Percentiles rank a stretch among this genome's conserved stretches.
phyloP scores from a whole-genome alignment of 2,797 vertebrate genomes.

The Otolemur crassicaudatus region DNA sequence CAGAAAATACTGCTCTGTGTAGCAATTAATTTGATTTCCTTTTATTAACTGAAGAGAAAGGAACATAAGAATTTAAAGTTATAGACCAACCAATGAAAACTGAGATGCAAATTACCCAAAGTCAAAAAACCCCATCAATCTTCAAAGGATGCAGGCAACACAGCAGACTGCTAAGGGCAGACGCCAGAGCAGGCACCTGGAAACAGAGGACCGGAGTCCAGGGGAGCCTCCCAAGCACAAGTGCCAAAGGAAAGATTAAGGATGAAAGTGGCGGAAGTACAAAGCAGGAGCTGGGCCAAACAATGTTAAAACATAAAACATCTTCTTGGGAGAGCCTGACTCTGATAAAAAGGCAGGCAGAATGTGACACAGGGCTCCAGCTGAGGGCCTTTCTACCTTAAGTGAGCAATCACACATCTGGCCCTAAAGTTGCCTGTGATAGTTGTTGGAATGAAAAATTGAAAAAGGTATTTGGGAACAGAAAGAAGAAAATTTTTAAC shows the following conservation, averaged over 20 bases:
- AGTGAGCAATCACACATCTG: background rate
- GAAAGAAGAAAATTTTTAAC: background rate
- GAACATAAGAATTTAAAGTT: conserved; percentile 56
- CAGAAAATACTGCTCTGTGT: background rate
- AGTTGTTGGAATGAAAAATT: background rate
- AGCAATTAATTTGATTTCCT: conserved; percentile 25
- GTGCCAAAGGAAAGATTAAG: background rate
- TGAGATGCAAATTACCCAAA: conserved; percentile 53
- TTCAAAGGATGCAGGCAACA: background rate
- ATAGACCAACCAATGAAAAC: conserved; percentile 38
- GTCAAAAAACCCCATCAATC: background rate
- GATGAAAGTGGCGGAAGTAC: background rate
- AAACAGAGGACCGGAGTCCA: background rate
- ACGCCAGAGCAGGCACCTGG: background rate
- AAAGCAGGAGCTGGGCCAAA: background rate
- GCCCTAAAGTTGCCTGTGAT: background rate
- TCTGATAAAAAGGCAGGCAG: background rate
- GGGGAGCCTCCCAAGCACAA: background rate
- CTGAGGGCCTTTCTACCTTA: background rate
- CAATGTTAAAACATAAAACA: conserved; percentile 30
- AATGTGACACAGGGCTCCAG: background rate
- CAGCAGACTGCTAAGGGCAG: background rate
- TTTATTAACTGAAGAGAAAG: conserved; percentile 53
- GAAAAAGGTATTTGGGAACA: background rate
- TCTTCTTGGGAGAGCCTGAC: conserved; percentile 2